A percentile compares a stretch with the other conserved stretches of the same genome.
phyloP scores from a whole-genome alignment of 2,888 invertebrate genomes.

The Melieria omissa region DNA sequence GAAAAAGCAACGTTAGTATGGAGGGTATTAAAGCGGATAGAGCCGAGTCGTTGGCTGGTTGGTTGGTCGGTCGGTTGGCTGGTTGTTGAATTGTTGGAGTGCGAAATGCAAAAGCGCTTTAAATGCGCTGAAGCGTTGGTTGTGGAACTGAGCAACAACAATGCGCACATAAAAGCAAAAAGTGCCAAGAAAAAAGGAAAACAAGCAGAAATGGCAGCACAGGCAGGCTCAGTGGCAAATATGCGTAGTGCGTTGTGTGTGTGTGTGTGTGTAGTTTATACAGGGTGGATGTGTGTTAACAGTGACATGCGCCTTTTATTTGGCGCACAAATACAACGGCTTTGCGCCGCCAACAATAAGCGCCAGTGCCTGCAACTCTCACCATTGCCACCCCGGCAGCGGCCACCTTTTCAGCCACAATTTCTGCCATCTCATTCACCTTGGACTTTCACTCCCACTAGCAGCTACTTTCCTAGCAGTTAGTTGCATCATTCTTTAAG shows the following conservation, averaged over 20 bases:
- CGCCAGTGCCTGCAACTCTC: too few relatives aligned
- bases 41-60: not conserved
- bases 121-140: not conserved
- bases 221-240: too few relatives aligned
- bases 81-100: not conserved
- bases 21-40: slow-evolving; percentile 34
- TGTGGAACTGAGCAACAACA: not conserved
- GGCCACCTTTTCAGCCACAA: too few relatives aligned
- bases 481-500: too few relatives aligned
- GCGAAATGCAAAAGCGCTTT: not conserved
- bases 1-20: not conserved
- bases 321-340: not conserved
- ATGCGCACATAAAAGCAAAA: not conserved
- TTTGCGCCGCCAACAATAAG: too few relatives aligned
- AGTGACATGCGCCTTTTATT: slow-evolving; percentile 41
- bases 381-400: too few relatives aligned
- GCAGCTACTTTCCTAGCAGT: too few relatives aligned
- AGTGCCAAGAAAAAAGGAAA: not conserved
- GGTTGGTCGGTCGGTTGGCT: not conserved
- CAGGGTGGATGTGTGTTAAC: slow-evolving; percentile 26
- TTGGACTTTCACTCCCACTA: too few relatives aligned
- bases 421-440: too few relatives aligned
- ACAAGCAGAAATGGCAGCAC: not conserved
- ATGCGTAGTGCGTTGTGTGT: too few relatives aligned
- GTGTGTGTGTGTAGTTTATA: too few relatives aligned